Conservation (phyloP, 1,140 invertebrate species). For the Gonatopus flavifemur region DNA sequence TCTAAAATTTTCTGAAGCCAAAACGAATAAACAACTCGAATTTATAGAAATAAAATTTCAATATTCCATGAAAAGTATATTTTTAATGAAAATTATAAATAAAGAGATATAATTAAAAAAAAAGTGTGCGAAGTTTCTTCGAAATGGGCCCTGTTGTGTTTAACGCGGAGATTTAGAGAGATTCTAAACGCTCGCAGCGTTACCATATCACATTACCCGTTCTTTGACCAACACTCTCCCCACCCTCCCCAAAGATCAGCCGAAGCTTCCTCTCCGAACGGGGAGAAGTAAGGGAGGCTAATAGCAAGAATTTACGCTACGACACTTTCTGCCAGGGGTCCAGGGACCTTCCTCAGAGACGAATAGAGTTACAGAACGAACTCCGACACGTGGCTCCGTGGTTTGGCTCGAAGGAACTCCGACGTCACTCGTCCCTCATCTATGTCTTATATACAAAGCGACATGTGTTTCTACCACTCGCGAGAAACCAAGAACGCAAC, state of each 20-base stretch:
- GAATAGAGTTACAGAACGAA: conserved; percentile 29
- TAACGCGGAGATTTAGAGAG: background rate
- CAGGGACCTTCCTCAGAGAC: conserved; percentile 47
- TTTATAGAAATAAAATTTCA: too few relatives aligned
- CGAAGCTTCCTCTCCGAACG: conserved; percentile 24
- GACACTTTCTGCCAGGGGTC: conserved; percentile 39
- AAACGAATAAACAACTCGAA: too few relatives aligned
- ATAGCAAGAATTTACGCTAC: conserved; percentile 25
- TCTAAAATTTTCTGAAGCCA: too few relatives aligned
- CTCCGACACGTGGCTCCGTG: conserved; percentile 37
- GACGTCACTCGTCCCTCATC: too few relatives aligned
- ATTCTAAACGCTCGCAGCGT: too few relatives aligned
- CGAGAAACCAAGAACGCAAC: too few relatives aligned
- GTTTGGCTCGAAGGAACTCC: conserved; percentile 34
- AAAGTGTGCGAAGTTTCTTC: conserved; percentile 26
- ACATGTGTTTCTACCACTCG: too few relatives aligned
- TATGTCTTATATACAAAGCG: too few relatives aligned
- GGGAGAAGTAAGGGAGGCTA: conserved; percentile 30
- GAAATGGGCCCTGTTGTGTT: conserved; percentile 41
- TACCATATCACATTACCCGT: conserved; percentile 40
- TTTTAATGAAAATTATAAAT: background rate
- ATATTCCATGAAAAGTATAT: too few relatives aligned
- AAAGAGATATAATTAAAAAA: conserved; percentile 1
- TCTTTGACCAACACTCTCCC: conserved; percentile 40
- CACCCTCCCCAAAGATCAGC: conserved; percentile 34